Evolutionary conservation across 37 sponge, comb jelly and placozoan genomes (phyloP), one percentile per base, ranked within the genome.

Genomic region (Halisarca cf. caerulea): DNA sequence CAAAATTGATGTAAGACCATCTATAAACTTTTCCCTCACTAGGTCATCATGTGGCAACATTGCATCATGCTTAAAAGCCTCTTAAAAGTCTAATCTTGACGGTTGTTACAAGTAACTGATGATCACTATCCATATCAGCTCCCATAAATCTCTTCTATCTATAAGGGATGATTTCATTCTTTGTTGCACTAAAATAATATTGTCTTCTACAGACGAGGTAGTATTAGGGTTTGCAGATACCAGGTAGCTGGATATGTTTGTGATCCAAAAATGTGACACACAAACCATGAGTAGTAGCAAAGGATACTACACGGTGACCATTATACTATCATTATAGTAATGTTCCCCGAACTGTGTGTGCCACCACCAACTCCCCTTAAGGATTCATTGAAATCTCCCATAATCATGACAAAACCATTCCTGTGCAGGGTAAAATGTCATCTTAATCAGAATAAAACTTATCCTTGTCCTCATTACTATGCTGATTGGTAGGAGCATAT

Each of bases 221-320:
- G n/a, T n/a, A n/a, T n/a, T n/a, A n/a, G n/a, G n/a, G n/a, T n/a
- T n/a, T n/a, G n/a, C n/a, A n/a, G n/a, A n/a, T n/a, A n/a, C n/a
- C n/a, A n/a, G n/a, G n/a, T n/a, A n/a, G 64, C 64, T 62, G 64
- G 64, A 62, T 62, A 23, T 23, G 64, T 23, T 62, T 62, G 64
- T 62, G 64, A 20, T n/a, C 6, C 6, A 62, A 62, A 15, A 62
- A 62, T 7, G 64, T 62, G 7, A 62, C 15, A 28, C 64, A 62
- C 64, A 62, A 7, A 20, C 64, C 64, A 62, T 62, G 25, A 7
- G 64, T 28, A 62, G 6, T 62, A 28, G 64, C 64, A 62, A 62
- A 62, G 30, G 64, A 62, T 15, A 62, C n/a, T 30, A 62, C 4
- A 7, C 64, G 25, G 6, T 62, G 6, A 62, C 64, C 64, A 28